phyloP scores from a whole-genome alignment of 2,888 invertebrate genomes.

The Dorcus hopei region DNA sequence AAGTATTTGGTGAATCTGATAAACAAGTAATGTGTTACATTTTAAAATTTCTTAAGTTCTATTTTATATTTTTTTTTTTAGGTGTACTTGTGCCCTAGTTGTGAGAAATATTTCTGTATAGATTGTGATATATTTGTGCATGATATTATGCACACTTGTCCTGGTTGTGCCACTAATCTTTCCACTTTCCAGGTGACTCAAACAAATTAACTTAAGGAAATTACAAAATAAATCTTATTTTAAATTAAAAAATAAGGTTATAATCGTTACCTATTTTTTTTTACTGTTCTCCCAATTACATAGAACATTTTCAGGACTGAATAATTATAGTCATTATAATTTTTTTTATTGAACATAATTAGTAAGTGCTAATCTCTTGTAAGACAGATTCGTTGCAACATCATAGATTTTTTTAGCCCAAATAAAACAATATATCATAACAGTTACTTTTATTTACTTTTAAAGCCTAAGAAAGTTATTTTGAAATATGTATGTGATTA shows the following conservation, averaged over 20 bases:
- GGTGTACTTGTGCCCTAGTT: conserved; percentile 80
- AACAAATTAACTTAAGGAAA: not conserved
- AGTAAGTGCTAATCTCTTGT: too few species aligned
- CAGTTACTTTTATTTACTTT: too few species aligned
- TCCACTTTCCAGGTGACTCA: conserved; percentile 47
- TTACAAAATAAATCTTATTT: too few species aligned
- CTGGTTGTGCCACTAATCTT: conserved; percentile 83
- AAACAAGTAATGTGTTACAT: conserved; percentile 60
- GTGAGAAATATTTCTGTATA: conserved; percentile 79
- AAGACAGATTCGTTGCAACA: too few species aligned
- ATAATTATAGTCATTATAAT: too few species aligned
- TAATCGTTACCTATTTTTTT: too few species aligned
- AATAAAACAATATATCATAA: too few species aligned
- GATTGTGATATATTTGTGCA: conserved; percentile 96
- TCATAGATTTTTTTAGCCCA: too few species aligned
- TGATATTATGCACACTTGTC: conserved; percentile 92
- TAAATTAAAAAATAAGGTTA: too few species aligned
- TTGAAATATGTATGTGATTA: not conserved
- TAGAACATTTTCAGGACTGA: too few species aligned
- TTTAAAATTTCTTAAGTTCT: not conserved
- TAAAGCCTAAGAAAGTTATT: not conserved
- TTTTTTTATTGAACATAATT: too few species aligned
- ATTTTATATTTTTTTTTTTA: conserved; percentile 45
- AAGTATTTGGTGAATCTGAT: conserved; percentile 62
- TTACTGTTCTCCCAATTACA: too few species aligned